These are phyloP conservation scores for Boulengeromyrus knoepffleri DNA, from an alignment of 2,113 vertebrate species.

Conservation along the genomic window DNA sequence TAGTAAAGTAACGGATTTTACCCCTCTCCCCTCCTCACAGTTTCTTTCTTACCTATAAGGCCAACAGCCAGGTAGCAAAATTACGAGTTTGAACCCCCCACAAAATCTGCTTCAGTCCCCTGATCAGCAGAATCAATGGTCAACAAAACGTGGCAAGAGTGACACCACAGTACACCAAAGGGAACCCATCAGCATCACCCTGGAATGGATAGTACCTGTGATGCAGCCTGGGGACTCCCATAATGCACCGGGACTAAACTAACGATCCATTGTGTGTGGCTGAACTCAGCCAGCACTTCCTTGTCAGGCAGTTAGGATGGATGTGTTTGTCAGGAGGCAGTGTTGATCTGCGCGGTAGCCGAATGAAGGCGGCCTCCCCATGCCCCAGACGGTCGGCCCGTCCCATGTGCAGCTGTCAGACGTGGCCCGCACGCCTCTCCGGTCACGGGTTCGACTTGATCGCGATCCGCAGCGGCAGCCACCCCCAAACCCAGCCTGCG, in stretches of 20 bases:
- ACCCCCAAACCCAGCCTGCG: background rate
- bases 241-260: background rate
- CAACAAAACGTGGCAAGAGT: background rate
- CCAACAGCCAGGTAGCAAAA: background rate
- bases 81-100: background rate
- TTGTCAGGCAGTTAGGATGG: background rate
- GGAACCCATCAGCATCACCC: background rate
- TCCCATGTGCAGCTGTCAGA: background rate
- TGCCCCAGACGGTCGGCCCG: background rate
- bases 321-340: background rate
- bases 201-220: background rate
- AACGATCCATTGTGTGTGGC: background rate
- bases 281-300: background rate
- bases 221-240: background rate
- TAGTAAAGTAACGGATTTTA: background rate
- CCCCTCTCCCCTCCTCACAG: background rate
- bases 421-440: background rate
- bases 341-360: background rate
- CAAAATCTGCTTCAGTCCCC: background rate
- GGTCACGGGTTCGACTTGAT: background rate
- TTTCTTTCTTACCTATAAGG: background rate
- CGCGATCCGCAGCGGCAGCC: background rate
- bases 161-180: background rate
- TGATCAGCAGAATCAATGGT: background rate
- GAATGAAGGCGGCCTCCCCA: background rate